Conservation (phyloP, 2,113 vertebrate genomes). For the Silurus meridionalis region DNA sequence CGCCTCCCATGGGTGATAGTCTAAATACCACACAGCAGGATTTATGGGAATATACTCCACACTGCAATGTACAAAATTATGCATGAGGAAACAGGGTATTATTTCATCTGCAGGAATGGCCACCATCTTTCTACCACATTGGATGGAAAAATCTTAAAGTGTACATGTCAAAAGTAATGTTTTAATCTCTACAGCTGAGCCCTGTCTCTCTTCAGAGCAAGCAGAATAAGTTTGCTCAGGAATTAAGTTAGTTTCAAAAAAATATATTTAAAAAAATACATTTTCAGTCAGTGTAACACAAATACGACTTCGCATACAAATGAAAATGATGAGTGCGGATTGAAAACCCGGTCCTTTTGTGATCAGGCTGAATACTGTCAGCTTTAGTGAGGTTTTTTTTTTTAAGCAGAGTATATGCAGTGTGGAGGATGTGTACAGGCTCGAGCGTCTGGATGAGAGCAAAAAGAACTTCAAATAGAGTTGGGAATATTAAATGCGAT, state of each 20-base stretch:
- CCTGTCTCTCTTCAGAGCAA: slow-evolving; percentile 34
- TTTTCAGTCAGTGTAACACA: slow-evolving; percentile 61
- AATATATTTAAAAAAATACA: slow-evolving; percentile 29
- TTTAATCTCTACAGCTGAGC: slow-evolving; percentile 51
- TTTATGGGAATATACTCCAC: slow-evolving; percentile 66
- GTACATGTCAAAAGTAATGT: slow-evolving; percentile 42
- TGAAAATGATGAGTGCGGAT: slow-evolving; percentile 56
- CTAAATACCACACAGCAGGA: slow-evolving; percentile 61
- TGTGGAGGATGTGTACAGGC: slow-evolving; percentile 10
- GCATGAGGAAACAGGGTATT: slow-evolving; percentile 43
- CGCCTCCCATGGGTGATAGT: slow-evolving; percentile 61
- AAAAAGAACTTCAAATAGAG: slow-evolving; percentile 41
- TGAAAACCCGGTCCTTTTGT: slow-evolving; percentile 29
- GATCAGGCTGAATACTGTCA: slow-evolving; percentile 29
- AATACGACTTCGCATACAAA: slow-evolving; percentile 68
- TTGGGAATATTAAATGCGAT: slow-evolving; percentile 47
- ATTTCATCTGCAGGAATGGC: slow-evolving; percentile 27
- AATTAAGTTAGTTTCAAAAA: slow-evolving; percentile 53
- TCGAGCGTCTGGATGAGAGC: slow-evolving; percentile 14
- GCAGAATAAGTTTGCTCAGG: slow-evolving; percentile 45
- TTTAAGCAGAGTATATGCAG: slow-evolving; percentile 6
- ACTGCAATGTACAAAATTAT: slow-evolving; percentile 57
- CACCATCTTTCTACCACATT: neutral
- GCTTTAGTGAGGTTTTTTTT: neutral
- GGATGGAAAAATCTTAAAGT: slow-evolving; percentile 27